Percentiles rank a stretch among this genome's conserved stretches.
These are phyloP conservation scores for Peromyscus polionotus DNA, from an alignment of 2,113 vertebrate genomes.

Conservation along the genomic window DNA sequence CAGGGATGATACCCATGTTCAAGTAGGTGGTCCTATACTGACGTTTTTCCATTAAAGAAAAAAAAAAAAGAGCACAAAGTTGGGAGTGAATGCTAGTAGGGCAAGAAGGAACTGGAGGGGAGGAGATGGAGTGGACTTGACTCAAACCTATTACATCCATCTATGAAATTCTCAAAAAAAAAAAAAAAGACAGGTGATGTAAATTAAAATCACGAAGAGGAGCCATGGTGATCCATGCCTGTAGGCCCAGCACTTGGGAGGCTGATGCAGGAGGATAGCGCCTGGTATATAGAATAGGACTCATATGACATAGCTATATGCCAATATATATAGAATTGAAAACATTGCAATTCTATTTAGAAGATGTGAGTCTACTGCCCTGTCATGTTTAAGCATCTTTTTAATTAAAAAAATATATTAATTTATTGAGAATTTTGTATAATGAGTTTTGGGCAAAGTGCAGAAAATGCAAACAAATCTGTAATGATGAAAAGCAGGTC, in stretches of 20 bases:
- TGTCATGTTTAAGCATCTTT: background rate
- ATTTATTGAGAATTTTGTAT: background rate
- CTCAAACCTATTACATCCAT: background rate
- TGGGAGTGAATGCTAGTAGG: too few species aligned
- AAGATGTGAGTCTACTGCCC: background rate
- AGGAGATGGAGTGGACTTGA: background rate
- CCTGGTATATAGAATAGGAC: background rate
- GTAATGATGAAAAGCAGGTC: background rate
- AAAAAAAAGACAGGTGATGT: background rate
- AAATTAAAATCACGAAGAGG: background rate
- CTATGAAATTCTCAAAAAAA: background rate
- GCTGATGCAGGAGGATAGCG: background rate
- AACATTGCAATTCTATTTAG: background rate
- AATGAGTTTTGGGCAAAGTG: background rate
- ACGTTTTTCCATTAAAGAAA: background rate
- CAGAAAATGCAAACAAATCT: constrained; percentile 6
- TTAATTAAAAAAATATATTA: background rate
- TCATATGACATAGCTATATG: background rate
- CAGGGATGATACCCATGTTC: background rate
- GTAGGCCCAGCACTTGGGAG: background rate
- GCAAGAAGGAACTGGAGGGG: background rate
- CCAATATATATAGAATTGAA: background rate
- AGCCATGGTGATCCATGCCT: background rate
- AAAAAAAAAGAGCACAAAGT: background rate
- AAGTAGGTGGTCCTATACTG: background rate